Conservation (phyloP, 2,888 invertebrate species). For the Amitus sp. region DNA sequence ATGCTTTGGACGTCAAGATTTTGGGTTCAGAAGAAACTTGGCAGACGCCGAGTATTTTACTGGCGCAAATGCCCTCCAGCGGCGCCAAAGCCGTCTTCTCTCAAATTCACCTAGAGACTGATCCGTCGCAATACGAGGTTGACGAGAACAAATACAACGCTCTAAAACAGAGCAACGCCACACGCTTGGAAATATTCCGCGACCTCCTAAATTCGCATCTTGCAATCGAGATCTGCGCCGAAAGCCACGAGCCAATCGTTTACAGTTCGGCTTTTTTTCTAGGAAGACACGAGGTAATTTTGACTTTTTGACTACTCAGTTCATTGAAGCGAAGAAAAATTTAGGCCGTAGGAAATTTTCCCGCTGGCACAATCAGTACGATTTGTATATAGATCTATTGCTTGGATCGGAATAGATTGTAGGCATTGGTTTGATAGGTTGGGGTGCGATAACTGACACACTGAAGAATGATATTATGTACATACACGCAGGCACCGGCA, state of each 20-base stretch:
- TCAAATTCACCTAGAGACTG: slow-evolving; percentile 84
- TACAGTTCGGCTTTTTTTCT: slow-evolving; percentile 80
- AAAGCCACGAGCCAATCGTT: slow-evolving; percentile 45
- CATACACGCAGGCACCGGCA: slow-evolving; percentile 30
- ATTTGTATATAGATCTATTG: neutral
- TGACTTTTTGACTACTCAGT: slow-evolving; percentile 1
- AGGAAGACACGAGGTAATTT: slow-evolving; percentile 80
- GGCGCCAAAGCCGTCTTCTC: slow-evolving; percentile 84
- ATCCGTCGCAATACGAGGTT: slow-evolving; percentile 74
- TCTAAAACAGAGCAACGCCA: slow-evolving; percentile 73
- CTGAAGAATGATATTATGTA: slow-evolving; percentile 20
- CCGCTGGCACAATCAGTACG: neutral
- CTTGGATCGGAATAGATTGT: slow-evolving; percentile 12
- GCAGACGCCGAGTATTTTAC: slow-evolving; percentile 84
- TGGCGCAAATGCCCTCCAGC: slow-evolving; percentile 74
- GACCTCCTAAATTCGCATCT: slow-evolving; percentile 79
- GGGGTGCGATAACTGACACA: slow-evolving; percentile 16
- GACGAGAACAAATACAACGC: slow-evolving; percentile 71
- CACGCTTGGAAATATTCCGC: slow-evolving; percentile 81
- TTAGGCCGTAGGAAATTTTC: neutral
- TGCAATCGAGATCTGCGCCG: slow-evolving; percentile 70
- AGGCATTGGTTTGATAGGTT: slow-evolving; percentile 13
- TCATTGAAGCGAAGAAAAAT: neutral
- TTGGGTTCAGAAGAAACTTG: slow-evolving; percentile 87
- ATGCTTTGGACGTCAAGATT: slow-evolving; percentile 80